Base-by-base conservation (phyloP, 2,888 invertebrate species). In the Sesamia inferens region DNA sequence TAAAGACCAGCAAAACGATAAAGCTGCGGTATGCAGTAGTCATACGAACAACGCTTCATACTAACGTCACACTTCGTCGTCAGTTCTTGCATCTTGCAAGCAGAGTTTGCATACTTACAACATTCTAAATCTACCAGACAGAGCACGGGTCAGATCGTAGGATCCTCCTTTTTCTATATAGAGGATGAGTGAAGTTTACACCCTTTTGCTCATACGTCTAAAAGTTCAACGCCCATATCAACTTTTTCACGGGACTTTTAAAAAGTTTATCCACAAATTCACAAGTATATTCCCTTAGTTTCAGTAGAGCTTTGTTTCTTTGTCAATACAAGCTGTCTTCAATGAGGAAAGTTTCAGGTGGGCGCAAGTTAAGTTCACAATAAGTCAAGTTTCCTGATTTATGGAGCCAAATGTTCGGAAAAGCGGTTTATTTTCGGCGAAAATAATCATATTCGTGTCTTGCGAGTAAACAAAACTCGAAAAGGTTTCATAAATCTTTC, bases 371-470 rank as follows among this genome's bases (percentile, higher is more conserved):
- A 70, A 78, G 78, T 79, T 80, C 61, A 74, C 82, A 82, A 79
- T 86, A 82, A 74, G 61, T 79, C 74, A 55, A 55, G 44, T 65
- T 61, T 65, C 47, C 44, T 85, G 74, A 85, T 86, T 85, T 82
- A 85, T 81, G 69, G 31, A 71, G 16, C 64, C 51, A 51, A 78
- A 68, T 68, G 55, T 74, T 78, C 62, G 62, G 66, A 48, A 79
- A 79, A 71, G 64, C 54, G 62, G 71, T 73, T 76, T 82, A 71
- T 75, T 78, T 79, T 62, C 68, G 68, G 5, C 64, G 22, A 74
- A 84, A 79, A 74, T 82, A 74, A 83, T 82, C 78, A 76, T 74
- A 80, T 82, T 78, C 81, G 67, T 82, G 76, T 77, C 74, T 76
- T 76, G 61, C 63, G 54, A 73, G 77, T 76, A 79, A 86, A 82